Evolutionary conservation across 2,797 vertebrate genomes (phyloP).

Genomic region (Pteronotus mesoamericanus): DNA sequence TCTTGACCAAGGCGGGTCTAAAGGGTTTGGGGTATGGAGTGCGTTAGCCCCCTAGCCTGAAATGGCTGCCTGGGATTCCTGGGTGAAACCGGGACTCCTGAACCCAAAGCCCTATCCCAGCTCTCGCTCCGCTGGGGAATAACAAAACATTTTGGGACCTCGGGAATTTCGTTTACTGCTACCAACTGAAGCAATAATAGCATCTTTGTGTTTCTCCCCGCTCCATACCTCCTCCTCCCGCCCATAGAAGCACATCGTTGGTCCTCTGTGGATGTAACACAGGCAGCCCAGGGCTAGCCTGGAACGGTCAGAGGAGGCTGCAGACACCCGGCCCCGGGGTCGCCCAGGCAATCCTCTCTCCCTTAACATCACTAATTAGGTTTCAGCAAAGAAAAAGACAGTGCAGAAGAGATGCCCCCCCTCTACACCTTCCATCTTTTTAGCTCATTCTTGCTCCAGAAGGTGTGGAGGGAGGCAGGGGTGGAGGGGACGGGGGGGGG

Average conservation of each 20-base stretch:
- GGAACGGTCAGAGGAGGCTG: background rate
- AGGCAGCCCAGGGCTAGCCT: background rate
- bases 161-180: conserved; percentile 47
- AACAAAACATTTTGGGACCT: conserved; percentile 59
- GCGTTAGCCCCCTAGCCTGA: background rate
- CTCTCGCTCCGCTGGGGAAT: conserved; percentile 2
- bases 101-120: background rate
- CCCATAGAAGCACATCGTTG: background rate
- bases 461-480: background rate
- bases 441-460: background rate
- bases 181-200: conserved; percentile 49
- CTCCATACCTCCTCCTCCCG: background rate
- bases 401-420: background rate
- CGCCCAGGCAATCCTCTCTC: background rate
- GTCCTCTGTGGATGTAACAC: background rate
- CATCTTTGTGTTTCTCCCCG: conserved; percentile 49
- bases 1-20: background rate
- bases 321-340: background rate
- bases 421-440: background rate
- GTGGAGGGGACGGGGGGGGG: too few relatives aligned
- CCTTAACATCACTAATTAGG: background rate
- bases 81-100: background rate
- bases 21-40: background rate
- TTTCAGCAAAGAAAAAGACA: background rate
- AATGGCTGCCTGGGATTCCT: background rate